phyloP scores from a whole-genome alignment of 2,113 vertebrate species.

The Otis tarda region DNA sequence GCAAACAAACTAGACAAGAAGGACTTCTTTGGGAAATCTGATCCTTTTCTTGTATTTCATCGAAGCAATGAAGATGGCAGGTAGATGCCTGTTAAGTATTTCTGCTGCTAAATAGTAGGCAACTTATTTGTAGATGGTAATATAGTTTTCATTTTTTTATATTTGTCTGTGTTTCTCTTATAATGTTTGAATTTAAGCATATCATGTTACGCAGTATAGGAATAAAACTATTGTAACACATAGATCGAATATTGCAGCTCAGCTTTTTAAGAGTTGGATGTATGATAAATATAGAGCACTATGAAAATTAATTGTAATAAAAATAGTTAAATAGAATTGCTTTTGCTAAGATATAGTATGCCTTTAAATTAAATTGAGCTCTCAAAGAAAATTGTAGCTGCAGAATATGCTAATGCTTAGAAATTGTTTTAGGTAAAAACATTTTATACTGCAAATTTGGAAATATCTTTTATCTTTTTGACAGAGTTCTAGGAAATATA shows the following conservation, averaged over 20 bases:
- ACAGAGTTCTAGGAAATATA: not conserved
- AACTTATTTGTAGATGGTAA: not conserved
- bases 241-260: not conserved
- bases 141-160: not conserved
- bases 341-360: not conserved
- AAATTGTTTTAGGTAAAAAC: not conserved
- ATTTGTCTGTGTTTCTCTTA: not conserved
- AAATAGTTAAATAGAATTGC: not conserved
- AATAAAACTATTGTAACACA: not conserved
- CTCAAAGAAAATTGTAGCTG: not conserved
- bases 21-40: slow-evolving; percentile 90
- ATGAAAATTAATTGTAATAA: not conserved
- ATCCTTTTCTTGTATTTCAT: slow-evolving; percentile 88
- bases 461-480: not conserved
- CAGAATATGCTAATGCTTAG: not conserved
- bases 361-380: not conserved
- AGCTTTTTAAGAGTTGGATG: not conserved
- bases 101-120: not conserved
- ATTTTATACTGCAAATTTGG: not conserved
- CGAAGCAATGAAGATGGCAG: slow-evolving; percentile 90
- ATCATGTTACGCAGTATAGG: not conserved
- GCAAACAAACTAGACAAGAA: slow-evolving; percentile 90
- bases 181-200: not conserved
- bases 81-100: slow-evolving; percentile 54
- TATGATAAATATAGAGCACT: not conserved